Base-by-base conservation (phyloP, 2,888 invertebrate species). In the Drosophila robusta region DNA sequence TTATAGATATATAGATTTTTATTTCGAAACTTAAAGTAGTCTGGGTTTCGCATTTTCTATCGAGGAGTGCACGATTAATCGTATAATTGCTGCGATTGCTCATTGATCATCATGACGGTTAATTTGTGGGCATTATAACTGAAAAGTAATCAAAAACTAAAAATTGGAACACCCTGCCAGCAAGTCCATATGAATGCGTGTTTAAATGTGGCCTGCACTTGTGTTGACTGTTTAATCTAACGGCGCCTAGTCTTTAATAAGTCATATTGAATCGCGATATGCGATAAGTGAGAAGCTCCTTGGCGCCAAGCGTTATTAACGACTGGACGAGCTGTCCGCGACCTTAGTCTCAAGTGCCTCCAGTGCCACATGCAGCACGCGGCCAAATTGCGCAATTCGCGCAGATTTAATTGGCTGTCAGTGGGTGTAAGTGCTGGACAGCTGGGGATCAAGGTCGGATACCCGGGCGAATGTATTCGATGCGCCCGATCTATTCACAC, bases 281-380 rank as follows among this genome's bases (percentile, higher is more conserved):
- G 64, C 62, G 80, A 38, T 64, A 71, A 74, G 54, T 70, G 80
- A 80, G 78, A 75, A 80, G 75, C 80, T 64, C 51, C 22, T 55
- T 69, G 80, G 84, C 80, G 75, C 80, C 80, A 61, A 49, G 6
- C 3, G 24, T 11, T 42, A 5, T 9, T 29, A 41, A 50, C 38
- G 14, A 1, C 22, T 14, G 22, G 18, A 14, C 41, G 41, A 52
- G 57, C 26, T 1, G 7, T 26, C 7, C 29, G 29, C 29, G 29
- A 8, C 29, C 29, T 9, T 9, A 9, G 29, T 29, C 8, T 29
- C 29, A 3, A 65, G 65, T 65, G 49, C 38, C 36, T 26, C 32
- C 5, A 29, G 45, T 16, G 24, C 12, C 50, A 47, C 50, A 51
- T 46, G 46, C 51, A 29, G 34, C 45, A 12, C 38, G 16, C 26